Base-by-base conservation (phyloP, 2,888 invertebrate genomes). In the Ochropleura plecta region DNA sequence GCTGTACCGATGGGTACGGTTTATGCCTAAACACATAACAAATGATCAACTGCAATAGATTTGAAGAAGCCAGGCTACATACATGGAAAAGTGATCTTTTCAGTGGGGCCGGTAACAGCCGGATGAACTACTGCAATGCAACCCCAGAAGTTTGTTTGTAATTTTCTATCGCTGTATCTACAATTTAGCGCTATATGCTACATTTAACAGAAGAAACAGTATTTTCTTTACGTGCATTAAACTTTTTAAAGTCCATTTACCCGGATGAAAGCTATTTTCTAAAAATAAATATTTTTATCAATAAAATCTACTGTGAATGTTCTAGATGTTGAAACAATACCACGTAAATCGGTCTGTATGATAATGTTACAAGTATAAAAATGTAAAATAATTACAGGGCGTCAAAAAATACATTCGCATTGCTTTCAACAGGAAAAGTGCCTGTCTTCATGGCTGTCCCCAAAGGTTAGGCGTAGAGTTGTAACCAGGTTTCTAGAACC, bases 271-370 rank as follows among this genome's bases (percentile, higher is more conserved):
- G 30, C 10, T 20, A 6, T 4, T 16, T 49, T 10, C 55, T 57
- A 9, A 30, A 74, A 77, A 16, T 78, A 75, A 78, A 75, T 44
- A 55, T 75, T 78, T 30, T 66, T 44, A 10, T 42, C 42, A 66
- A 78, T 74, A 78, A 74, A 57, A 57, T 48, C 4, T 30, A 44
- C 14, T n/a, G 8, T 30, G 12, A 42, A 49, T 30, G 30, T 30
- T 30, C 30, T 30, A 30, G 30, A 30, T 30, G n/a, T 30, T 30
- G 30, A 30, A 30, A 30, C 30, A 30, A 30, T 30, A 30, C 30
- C 30, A 30, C 30, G 30, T 30, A 30, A 1, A 30, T 30, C 30
- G 30, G 30, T 30, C 30, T 30, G 30, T 30, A 30, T 30, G n/a
- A n/a, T n/a, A n/a, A n/a, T n/a, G n/a, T n/a, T n/a, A n/a, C n/a